Conservation (phyloP, 2,797 vertebrate genomes). For the Clarias fuscus region DNA sequence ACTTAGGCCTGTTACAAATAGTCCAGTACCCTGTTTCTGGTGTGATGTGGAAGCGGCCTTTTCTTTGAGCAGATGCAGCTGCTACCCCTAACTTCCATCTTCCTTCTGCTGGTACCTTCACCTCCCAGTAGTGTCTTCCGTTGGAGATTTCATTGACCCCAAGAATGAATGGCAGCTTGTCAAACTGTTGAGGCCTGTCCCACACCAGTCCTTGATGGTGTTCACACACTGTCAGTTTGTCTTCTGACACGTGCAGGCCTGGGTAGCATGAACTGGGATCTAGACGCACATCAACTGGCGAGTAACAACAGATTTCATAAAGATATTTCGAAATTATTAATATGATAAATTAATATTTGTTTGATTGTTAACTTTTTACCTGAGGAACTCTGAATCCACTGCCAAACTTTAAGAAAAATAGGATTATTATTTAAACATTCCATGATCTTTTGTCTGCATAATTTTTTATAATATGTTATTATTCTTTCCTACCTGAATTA, state of each 20-base stretch:
- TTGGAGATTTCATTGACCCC: conserved; percentile 9
- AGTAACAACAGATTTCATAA: neutral
- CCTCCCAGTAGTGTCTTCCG: conserved; percentile 47
- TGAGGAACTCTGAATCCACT: conserved; percentile 27
- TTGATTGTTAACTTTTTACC: conserved; percentile 18
- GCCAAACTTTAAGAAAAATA: conserved; percentile 30
- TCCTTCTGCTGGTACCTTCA: conserved; percentile 1
- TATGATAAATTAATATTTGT: neutral
- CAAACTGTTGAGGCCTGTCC: conserved; percentile 13
- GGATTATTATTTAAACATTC: neutral
- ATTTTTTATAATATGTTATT: neutral
- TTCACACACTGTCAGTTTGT: conserved; percentile 19
- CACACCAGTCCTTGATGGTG: neutral
- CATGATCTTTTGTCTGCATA: neutral
- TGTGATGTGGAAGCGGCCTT: neutral
- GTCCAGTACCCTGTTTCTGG: conserved; percentile 37
- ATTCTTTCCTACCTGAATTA: conserved; percentile 24
- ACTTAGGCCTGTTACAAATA: conserved; percentile 18
- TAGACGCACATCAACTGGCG: conserved; percentile 27
- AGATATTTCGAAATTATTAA: no score
- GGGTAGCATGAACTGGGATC: conserved; percentile 23
- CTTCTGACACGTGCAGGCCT: conserved; percentile 19
- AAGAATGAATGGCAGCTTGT: neutral
- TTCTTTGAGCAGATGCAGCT: conserved; percentile 24
- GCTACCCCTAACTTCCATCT: conserved; percentile 42